A percentile compares a stretch with the other conserved stretches of the same genome.
These are phyloP conservation scores for Drosophila formosana DNA, from an alignment of 2,888 invertebrate genomes.

Conservation along the genomic window DNA sequence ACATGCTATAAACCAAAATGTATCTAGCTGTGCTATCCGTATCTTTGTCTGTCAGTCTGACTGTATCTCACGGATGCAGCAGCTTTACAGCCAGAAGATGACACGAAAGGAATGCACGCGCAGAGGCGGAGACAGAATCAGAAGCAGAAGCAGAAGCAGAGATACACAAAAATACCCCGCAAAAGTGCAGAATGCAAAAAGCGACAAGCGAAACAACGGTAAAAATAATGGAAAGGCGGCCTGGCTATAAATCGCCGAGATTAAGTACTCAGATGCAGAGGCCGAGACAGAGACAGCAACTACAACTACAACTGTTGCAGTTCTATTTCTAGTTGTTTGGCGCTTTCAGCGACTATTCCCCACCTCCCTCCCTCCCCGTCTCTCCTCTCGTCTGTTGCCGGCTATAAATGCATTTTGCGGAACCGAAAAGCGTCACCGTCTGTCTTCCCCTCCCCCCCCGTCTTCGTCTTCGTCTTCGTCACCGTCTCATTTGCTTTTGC, in stretches of 20 bases:
- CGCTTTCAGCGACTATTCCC: constrained; percentile 43
- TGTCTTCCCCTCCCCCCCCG: background rate
- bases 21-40: background rate
- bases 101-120: constrained; percentile 61
- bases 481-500: constrained; percentile 12
- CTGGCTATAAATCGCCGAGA: constrained; percentile 73
- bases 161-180: constrained; percentile 27
- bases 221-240: constrained; percentile 66
- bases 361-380: background rate
- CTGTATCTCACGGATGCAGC: constrained; percentile 40
- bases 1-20: constrained; percentile 4
- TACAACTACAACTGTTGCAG: constrained; percentile 48
- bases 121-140: constrained; percentile 8
- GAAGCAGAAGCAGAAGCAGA: background rate
- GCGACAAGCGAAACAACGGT: constrained; percentile 53
- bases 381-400: constrained; percentile 22
- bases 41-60: background rate
- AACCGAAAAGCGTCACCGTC: constrained; percentile 62
- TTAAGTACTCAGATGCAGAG: constrained; percentile 56
- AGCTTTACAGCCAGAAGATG: constrained; percentile 43
- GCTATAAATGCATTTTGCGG: constrained; percentile 74
- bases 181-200: constrained; percentile 10
- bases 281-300: constrained; percentile 13
- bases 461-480: background rate
- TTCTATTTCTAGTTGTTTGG: constrained; percentile 75